phyloP scores from a whole-genome alignment of 2,797 vertebrate species.

The Rhynchotus rufescens region DNA sequence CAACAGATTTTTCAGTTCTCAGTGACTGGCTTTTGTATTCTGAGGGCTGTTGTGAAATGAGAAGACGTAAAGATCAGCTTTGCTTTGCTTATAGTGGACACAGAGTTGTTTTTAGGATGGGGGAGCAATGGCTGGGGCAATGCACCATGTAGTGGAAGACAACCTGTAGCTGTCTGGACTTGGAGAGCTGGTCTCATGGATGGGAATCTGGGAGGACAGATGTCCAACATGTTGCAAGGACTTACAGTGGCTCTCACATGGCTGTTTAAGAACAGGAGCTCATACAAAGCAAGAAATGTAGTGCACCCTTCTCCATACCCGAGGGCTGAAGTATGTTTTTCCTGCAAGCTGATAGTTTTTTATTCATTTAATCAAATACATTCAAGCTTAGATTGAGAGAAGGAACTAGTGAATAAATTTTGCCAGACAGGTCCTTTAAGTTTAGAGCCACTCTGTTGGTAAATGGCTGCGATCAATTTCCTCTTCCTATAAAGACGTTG shows the following conservation, averaged over 20 bases:
- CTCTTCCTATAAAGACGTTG: neutral
- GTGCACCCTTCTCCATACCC: neutral
- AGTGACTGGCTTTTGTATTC: neutral
- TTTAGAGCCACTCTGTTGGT: neutral
- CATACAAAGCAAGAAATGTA: neutral
- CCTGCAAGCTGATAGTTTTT: constrained; percentile 3
- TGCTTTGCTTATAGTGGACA: neutral
- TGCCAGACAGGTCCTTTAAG: constrained; percentile 27
- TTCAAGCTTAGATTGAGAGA: constrained; percentile 29
- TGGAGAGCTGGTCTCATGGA: neutral
- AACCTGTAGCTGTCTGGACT: neutral
- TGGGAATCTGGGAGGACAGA: neutral
- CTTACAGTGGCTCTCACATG: neutral
- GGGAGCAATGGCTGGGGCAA: neutral
- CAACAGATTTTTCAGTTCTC: neutral
- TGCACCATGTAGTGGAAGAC: neutral
- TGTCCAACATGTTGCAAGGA: neutral
- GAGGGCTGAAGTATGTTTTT: neutral
- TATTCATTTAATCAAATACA: constrained; percentile 27
- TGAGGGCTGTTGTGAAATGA: neutral
- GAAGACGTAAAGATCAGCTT: neutral
- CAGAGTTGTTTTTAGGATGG: neutral
- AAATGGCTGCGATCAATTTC: constrained; percentile 36
- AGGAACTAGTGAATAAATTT: neutral
- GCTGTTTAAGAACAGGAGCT: neutral